A percentile compares a stretch with the other conserved stretches of the same genome.
Evolutionary conservation across 1,140 invertebrate species (phyloP).

Genomic region (Drosophila kurseongensis): DNA sequence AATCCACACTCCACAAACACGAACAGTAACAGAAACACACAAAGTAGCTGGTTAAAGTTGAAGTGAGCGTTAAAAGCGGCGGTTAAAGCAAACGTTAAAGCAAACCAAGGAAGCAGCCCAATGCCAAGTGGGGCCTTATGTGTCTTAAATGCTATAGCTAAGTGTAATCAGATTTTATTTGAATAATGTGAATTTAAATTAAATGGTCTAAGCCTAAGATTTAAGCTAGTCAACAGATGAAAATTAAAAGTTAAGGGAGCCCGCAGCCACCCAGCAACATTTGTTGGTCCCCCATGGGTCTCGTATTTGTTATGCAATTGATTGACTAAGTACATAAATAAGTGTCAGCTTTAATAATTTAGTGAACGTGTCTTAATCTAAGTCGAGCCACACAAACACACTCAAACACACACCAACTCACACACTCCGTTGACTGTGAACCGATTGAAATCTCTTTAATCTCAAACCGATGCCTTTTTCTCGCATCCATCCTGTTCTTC

Average conservation of each 20-base stretch:
- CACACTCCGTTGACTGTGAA: conserved; percentile 31
- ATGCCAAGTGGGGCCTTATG: conserved; percentile 83
- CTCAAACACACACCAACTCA: conserved; percentile 14
- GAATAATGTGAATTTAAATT: conserved; percentile 61
- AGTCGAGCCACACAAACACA: conserved; percentile 54
- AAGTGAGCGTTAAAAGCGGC: conserved; percentile 28
- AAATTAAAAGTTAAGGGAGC: conserved; percentile 33
- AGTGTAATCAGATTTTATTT: conserved; percentile 80
- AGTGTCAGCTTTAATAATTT: conserved; percentile 84
- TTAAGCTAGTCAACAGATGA: conserved; percentile 39
- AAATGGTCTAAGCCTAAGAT: conserved; percentile 54
- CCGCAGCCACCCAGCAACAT: conserved; percentile 22
- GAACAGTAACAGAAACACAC: conserved; percentile 12
- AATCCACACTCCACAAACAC: conserved; percentile 17
- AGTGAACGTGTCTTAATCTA: conserved; percentile 74
- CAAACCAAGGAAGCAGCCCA: conserved; percentile 50
- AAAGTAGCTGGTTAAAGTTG: conserved; percentile 25
- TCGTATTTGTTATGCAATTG: conserved; percentile 72
- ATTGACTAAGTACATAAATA: conserved; percentile 72
- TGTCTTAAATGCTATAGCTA: conserved; percentile 84
- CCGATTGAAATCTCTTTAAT: conserved; percentile 73
- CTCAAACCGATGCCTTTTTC: conserved; percentile 41
- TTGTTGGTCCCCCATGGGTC: conserved; percentile 30
- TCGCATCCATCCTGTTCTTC: conserved; percentile 28
- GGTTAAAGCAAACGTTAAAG: conserved; percentile 17